phyloP scores from a whole-genome alignment of 2,113 vertebrate species.

The Coptodon bakossiorum region DNA sequence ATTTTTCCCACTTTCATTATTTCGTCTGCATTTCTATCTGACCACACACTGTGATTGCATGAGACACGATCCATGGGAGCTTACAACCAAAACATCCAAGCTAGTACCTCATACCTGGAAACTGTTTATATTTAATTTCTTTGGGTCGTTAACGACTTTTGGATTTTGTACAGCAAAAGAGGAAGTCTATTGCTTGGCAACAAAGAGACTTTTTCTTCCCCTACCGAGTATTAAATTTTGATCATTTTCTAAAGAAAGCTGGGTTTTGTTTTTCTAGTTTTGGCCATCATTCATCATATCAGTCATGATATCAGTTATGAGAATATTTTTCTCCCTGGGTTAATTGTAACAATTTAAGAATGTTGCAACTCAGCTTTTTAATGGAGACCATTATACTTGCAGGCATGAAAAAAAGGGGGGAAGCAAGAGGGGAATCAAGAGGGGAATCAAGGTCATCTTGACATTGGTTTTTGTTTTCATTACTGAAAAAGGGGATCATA shows the following conservation, averaged over 20 bases:
- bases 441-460: neutral
- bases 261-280: neutral
- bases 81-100: neutral
- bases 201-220: neutral
- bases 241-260: neutral
- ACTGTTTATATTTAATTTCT: conserved; percentile 21
- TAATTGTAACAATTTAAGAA: neutral
- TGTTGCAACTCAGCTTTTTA: neutral
- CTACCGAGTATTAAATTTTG: neutral
- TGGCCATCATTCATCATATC: neutral
- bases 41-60: conserved; percentile 26
- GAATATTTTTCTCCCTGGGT: neutral
- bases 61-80: conserved; percentile 4
- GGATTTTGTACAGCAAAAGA: neutral
- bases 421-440: neutral
- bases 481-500: neutral
- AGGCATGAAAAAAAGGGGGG: neutral
- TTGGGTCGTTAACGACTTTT: neutral
- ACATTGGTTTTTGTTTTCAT: neutral
- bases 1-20: conserved; percentile 3
- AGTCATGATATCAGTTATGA: neutral
- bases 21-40: neutral
- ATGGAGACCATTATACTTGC: neutral
- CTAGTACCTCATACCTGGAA: neutral
- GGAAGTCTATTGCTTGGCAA: conserved; percentile 9